These are phyloP conservation scores for Gymnosoma rotundatum DNA, from an alignment of 2,888 invertebrate genomes.

Conservation along the genomic window DNA sequence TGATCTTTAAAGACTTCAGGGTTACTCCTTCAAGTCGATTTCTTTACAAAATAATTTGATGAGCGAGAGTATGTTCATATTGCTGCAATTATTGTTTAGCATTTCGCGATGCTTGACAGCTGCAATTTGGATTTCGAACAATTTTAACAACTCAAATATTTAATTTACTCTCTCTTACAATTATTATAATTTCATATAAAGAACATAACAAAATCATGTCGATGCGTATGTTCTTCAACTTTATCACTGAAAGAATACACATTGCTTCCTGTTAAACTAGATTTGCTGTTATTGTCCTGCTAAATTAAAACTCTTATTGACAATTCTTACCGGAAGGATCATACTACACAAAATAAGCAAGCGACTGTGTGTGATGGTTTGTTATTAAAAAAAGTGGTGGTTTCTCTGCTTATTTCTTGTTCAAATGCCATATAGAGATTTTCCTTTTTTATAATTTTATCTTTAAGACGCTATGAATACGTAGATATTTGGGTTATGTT, in stretches of 20 bases:
- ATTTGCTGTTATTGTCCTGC: conserved; percentile 71
- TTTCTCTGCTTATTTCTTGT: conserved; percentile 20
- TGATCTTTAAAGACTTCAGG: conserved; percentile 37
- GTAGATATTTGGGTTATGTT: conserved; percentile 32
- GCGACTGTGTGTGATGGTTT: conserved; percentile 6
- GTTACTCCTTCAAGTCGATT: conserved; percentile 64
- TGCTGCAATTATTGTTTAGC: conserved; percentile 62
- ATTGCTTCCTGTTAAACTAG: conserved; percentile 80
- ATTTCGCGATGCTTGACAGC: conserved; percentile 66
- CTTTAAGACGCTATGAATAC: conserved; percentile 16
- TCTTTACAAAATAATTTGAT: conserved; percentile 1
- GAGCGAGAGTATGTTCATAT: conserved; percentile 36
- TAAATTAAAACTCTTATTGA: conserved; percentile 41
- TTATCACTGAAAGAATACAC: conserved; percentile 72
- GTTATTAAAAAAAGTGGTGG: conserved; percentile 48
- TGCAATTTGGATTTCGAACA: conserved; percentile 33
- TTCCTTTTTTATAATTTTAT: conserved; percentile 54
- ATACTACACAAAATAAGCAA: conserved; percentile 53
- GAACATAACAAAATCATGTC: conserved; percentile 53
- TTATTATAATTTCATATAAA: conserved; percentile 38
- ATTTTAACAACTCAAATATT: conserved; percentile 24
- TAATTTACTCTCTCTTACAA: conserved; percentile 46
- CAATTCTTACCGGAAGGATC: conserved; percentile 78
- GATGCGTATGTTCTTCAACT: conserved; percentile 72
- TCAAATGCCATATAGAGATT: conserved; percentile 46